Evolutionary conservation across 2,113 vertebrate genomes (phyloP).

Genomic region (Platysteira castanea): DNA sequence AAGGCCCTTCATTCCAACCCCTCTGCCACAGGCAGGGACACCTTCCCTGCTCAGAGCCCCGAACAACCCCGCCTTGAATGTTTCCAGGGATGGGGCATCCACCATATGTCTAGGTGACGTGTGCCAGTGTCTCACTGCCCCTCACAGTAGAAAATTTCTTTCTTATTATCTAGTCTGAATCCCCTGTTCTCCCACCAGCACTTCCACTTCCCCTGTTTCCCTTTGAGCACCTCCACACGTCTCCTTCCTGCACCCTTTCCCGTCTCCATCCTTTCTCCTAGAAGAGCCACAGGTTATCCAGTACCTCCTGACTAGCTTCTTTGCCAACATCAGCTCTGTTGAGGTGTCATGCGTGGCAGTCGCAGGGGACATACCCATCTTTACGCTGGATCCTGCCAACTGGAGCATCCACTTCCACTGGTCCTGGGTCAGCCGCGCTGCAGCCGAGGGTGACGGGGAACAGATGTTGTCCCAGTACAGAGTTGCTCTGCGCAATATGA

Average conservation of each 20-base stretch:
- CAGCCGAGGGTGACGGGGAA: fast-evolving
- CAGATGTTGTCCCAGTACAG: background rate
- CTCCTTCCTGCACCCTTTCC: background rate
- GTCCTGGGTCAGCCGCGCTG: background rate
- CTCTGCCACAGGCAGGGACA: background rate
- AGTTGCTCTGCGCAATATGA: background rate
- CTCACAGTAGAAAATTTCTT: background rate
- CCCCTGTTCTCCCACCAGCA: background rate
- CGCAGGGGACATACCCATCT: background rate
- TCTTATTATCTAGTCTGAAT: background rate
- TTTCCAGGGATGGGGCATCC: background rate
- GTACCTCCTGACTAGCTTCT: background rate
- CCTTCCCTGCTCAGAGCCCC: background rate
- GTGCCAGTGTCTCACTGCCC: background rate
- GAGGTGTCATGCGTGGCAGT: background rate
- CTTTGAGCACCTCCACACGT: background rate
- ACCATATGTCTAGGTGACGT: background rate
- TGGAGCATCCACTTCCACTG: background rate
- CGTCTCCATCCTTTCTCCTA: background rate
- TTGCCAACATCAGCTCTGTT: background rate
- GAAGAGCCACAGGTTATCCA: background rate
- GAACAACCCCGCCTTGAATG: background rate
- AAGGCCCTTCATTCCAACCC: background rate
- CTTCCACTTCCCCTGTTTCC: background rate
- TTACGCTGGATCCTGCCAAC: background rate